Conservation (phyloP, 2,113 vertebrate species). For the Saccopteryx leptura region DNA sequence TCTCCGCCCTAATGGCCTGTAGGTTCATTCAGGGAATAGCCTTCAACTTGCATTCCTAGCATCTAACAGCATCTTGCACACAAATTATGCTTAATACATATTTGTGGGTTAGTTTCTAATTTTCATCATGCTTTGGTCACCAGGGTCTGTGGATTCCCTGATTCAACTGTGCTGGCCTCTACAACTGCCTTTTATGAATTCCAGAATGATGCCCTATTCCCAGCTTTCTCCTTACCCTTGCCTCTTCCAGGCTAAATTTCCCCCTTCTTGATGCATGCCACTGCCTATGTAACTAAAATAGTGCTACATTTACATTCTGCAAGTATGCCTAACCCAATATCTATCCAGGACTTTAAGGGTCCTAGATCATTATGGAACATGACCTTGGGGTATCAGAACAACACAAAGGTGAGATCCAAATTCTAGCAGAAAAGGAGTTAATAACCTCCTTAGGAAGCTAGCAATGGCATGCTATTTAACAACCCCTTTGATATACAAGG, state of each 20-base stretch:
- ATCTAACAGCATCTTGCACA: neutral
- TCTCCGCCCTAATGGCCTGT: neutral
- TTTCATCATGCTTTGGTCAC: neutral
- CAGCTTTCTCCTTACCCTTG: neutral
- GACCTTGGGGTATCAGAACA: neutral
- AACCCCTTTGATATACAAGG: neutral
- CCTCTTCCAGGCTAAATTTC: neutral
- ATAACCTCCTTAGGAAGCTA: neutral
- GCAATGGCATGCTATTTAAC: neutral
- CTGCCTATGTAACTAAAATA: conserved; percentile 46
- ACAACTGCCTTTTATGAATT: neutral
- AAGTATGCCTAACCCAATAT: conserved; percentile 21
- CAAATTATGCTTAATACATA: neutral
- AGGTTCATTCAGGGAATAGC: neutral
- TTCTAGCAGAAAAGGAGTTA: neutral
- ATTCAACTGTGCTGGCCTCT: neutral
- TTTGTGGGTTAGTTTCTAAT: neutral
- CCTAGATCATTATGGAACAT: neutral
- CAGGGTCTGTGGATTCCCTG: neutral
- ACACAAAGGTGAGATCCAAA: neutral
- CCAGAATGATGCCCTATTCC: neutral
- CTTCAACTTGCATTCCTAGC: conserved; percentile 1
- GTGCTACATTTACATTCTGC: neutral
- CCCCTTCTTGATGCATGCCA: neutral
- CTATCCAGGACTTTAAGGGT: conserved; percentile 12